These are phyloP conservation scores for Tetranychus truncatus DNA, from an alignment of 2,888 invertebrate species.

Conservation along the genomic window DNA sequence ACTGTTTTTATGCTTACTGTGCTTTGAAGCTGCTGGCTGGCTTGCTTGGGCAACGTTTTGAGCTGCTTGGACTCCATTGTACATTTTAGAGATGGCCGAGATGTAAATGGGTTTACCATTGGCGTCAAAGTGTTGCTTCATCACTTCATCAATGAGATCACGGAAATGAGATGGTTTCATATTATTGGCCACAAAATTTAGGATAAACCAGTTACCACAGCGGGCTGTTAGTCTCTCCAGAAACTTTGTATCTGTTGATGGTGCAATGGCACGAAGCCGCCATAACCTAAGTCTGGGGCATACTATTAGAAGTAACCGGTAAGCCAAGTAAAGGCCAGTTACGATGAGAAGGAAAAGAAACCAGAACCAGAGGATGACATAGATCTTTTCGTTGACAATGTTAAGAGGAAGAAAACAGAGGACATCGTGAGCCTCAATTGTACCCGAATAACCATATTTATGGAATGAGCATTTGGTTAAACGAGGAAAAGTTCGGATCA, in stretches of 20 bases:
- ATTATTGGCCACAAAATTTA: slow-evolving; percentile 12
- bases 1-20: not conserved
- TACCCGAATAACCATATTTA: slow-evolving; percentile 13
- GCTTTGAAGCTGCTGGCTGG: not conserved
- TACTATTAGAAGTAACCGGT: slow-evolving; percentile 5
- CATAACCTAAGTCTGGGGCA: not conserved
- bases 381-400: slow-evolving; percentile 15
- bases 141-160: slow-evolving; percentile 13
- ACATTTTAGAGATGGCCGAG: slow-evolving; percentile 7
- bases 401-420: slow-evolving; percentile 13
- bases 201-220: slow-evolving; percentile 12
- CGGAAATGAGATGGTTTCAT: slow-evolving; percentile 14
- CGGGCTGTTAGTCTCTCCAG: not conserved
- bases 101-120: slow-evolving; percentile 13
- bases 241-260: slow-evolving; percentile 9
- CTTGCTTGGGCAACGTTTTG: not conserved
- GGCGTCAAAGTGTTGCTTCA: slow-evolving; percentile 12
- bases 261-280: not conserved
- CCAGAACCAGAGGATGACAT: slow-evolving; percentile 16
- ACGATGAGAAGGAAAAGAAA: slow-evolving; percentile 10
- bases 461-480: slow-evolving; percentile 13
- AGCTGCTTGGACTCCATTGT: not conserved
- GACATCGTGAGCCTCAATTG: slow-evolving; percentile 11
- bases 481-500: slow-evolving; percentile 10
- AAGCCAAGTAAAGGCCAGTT: not conserved